Conservation (phyloP, 2,113 vertebrate species). For the Phalacrocorax carbo region DNA sequence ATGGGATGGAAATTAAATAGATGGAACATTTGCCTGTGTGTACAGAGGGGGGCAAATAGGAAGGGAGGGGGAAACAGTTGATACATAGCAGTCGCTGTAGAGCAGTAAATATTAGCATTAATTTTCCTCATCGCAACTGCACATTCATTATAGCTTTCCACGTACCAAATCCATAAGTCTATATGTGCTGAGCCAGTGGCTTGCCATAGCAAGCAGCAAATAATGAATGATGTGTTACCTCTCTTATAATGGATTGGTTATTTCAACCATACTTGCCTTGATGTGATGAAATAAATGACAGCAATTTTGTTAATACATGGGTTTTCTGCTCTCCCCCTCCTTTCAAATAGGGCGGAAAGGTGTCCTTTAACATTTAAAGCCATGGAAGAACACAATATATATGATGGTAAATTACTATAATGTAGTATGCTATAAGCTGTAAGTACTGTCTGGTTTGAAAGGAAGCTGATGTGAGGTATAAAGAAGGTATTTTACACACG, state of each 20-base stretch:
- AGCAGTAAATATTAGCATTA: slow-evolving; percentile 29
- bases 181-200: background rate
- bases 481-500: slow-evolving; percentile 19
- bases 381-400: slow-evolving; percentile 1
- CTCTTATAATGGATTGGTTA: slow-evolving; percentile 26
- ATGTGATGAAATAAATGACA: slow-evolving; percentile 54
- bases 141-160: slow-evolving; percentile 3
- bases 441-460: slow-evolving; percentile 44
- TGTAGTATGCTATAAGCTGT: slow-evolving; percentile 41
- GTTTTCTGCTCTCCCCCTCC: slow-evolving; percentile 1
- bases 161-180: background rate
- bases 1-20: background rate
- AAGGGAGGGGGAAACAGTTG: background rate
- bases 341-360: slow-evolving; percentile 15
- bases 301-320: slow-evolving; percentile 57
- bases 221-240: slow-evolving; percentile 26
- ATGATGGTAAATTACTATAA: slow-evolving; percentile 40
- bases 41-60: background rate
- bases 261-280: slow-evolving; percentile 12
- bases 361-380: slow-evolving; percentile 45
- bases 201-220: slow-evolving; percentile 29
- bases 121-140: background rate
- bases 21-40: background rate
- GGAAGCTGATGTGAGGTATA: slow-evolving; percentile 22
- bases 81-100: background rate